phyloP scores from a whole-genome alignment of 2,113 vertebrate species.

The Fregetta grallaria region DNA sequence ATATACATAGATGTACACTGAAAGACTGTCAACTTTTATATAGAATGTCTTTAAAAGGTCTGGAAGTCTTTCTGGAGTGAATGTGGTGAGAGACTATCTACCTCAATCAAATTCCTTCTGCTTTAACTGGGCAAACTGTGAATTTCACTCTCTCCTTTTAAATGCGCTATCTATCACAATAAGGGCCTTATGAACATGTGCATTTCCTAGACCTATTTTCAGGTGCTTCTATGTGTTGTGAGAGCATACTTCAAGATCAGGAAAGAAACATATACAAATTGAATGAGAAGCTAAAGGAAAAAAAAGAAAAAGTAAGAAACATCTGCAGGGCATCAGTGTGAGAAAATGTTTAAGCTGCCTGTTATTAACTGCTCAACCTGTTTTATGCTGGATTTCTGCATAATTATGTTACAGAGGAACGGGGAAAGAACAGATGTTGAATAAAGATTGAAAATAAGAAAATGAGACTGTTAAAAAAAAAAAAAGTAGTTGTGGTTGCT shows the following conservation, averaged over 20 bases:
- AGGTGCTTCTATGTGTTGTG: slow-evolving; percentile 43
- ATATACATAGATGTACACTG: neutral
- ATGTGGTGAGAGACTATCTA: neutral
- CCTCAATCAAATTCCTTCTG: neutral
- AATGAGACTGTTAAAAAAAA: slow-evolving; percentile 21
- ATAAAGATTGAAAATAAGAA: slow-evolving; percentile 61
- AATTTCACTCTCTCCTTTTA: neutral
- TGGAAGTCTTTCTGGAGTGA: neutral
- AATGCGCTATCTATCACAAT: neutral
- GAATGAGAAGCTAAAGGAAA: neutral
- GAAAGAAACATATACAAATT: slow-evolving; percentile 40
- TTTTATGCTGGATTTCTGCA: slow-evolving; percentile 53
- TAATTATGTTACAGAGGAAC: slow-evolving; percentile 58
- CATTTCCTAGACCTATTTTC: slow-evolving; percentile 37
- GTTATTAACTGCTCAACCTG: slow-evolving; percentile 64
- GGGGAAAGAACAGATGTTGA: slow-evolving; percentile 62
- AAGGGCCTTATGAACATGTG: neutral
- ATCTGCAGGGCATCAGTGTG: slow-evolving; percentile 50
- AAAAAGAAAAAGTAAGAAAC: neutral
- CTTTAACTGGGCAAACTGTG: neutral
- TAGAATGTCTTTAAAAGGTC: neutral
- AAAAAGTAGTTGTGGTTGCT: slow-evolving; percentile 18
- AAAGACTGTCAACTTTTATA: neutral
- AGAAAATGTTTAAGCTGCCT: slow-evolving; percentile 60
- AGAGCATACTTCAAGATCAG: slow-evolving; percentile 19